Evolutionary conservation across 2,797 vertebrate genomes (phyloP).

Genomic region (Zenarchopterus dispar): DNA sequence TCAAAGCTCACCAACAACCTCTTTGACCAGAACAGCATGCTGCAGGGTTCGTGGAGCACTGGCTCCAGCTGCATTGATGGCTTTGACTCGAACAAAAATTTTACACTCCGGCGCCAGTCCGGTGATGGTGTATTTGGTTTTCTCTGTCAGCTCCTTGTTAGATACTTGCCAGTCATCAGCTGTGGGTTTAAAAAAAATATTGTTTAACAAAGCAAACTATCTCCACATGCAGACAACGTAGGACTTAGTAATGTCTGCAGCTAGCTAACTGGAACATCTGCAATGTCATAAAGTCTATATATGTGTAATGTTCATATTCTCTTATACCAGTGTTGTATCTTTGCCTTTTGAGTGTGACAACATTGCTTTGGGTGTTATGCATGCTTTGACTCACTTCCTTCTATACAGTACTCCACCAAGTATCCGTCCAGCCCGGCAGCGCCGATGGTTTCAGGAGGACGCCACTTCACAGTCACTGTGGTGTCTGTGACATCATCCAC

Average conservation of each 20-base stretch:
- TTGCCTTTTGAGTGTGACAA: no score
- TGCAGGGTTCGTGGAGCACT: conserved; percentile 89
- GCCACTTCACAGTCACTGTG: conserved; percentile 95
- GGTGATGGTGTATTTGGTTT: conserved; percentile 92
- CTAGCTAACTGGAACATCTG: no score
- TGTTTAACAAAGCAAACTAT: neutral
- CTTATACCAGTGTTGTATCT: neutral
- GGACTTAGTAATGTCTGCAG: no score
- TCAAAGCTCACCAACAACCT: conserved; percentile 90
- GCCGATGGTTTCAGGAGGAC: conserved; percentile 96
- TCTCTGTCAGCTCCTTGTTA: conserved; percentile 91
- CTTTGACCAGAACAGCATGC: conserved; percentile 92
- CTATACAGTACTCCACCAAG: conserved; percentile 93
- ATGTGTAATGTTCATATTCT: no score
- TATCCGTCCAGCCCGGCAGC: conserved; percentile 97
- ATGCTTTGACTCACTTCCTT: conserved; percentile 91
- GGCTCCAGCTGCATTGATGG: conserved; percentile 91
- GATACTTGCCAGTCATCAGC: conserved; percentile 90
- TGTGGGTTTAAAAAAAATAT: conserved; percentile 55
- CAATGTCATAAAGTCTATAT: no score
- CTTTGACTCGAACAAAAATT: conserved; percentile 93
- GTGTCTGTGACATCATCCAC: conserved; percentile 93
- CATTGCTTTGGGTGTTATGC: neutral
- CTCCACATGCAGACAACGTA: neutral
- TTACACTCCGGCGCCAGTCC: conserved; percentile 86